These are phyloP conservation scores for Lepisosteus osseus DNA, from an alignment of 2,113 vertebrate genomes.

Conservation along the genomic window DNA sequence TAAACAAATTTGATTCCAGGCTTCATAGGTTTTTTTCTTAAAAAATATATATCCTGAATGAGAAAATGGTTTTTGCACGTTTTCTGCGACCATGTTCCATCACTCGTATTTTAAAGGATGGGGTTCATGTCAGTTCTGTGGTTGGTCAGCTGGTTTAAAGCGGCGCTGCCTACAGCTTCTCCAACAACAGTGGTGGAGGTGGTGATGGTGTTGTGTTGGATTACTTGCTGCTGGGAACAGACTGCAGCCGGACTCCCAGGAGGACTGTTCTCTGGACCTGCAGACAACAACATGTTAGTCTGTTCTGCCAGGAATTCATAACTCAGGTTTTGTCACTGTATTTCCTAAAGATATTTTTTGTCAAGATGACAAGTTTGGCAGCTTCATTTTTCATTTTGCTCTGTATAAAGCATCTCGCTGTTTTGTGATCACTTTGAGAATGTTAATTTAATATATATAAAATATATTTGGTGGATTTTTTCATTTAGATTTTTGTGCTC, in stretches of 20 bases:
- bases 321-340: too few relatives aligned
- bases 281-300: conserved; percentile 36
- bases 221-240: conserved; percentile 95
- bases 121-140: conserved; percentile 97
- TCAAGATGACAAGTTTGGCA: too few relatives aligned
- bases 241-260: conserved; percentile 83
- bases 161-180: conserved; percentile 78
- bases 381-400: too few relatives aligned
- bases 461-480: too few relatives aligned
- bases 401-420: too few relatives aligned
- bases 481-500: too few relatives aligned
- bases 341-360: too few relatives aligned
- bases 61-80: conserved; percentile 43
- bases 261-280: conserved; percentile 96
- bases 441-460: too few relatives aligned
- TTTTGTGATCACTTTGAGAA: too few relatives aligned
- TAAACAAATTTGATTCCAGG: conserved; percentile 79
- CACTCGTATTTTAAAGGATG: conserved; percentile 79
- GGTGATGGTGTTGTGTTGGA: conserved; percentile 98
- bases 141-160: conserved; percentile 83
- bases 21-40: conserved; percentile 60
- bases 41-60: conserved; percentile 62
- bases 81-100: conserved; percentile 36
- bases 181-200: conserved; percentile 90
- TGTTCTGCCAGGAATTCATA: neutral